A percentile compares a stretch with the other conserved stretches of the same genome.
phyloP scores from a whole-genome alignment of 2,113 vertebrate species.

The Psettodes erumei region DNA sequence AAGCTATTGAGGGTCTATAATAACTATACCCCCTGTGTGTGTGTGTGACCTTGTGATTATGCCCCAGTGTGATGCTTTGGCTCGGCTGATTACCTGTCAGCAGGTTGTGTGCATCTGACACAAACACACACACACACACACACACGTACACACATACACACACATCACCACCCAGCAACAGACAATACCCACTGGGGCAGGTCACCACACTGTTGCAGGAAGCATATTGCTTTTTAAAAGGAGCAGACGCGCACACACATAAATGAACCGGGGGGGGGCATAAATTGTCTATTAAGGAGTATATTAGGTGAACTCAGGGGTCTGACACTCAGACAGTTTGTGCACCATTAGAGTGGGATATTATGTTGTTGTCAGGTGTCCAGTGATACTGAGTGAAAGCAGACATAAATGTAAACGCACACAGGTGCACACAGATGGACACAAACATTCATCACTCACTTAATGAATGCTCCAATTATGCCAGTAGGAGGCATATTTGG shows the following conservation, averaged over 20 bases:
- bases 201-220: conserved; percentile 55
- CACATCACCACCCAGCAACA: conserved; percentile 48
- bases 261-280: conserved; percentile 51
- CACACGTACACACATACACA: conserved; percentile 30
- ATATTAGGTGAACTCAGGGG: conserved; percentile 65
- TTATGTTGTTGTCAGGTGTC: conserved; percentile 53
- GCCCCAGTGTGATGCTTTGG: conserved; percentile 71
- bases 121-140: conserved; percentile 22
- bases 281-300: conserved; percentile 70
- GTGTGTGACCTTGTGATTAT: conserved; percentile 74
- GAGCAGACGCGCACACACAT: conserved; percentile 28
- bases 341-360: conserved; percentile 60
- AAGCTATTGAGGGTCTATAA: conserved; percentile 68
- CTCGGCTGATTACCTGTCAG: conserved; percentile 83
- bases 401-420: not conserved
- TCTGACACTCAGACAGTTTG: conserved; percentile 63
- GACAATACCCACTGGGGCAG: conserved; percentile 68
- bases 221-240: conserved; percentile 68
- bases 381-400: conserved; percentile 33
- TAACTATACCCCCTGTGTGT: conserved; percentile 44
- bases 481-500: conserved; percentile 47
- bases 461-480: conserved; percentile 38
- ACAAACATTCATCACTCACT: conserved; percentile 58
- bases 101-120: conserved; percentile 72
- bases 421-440: conserved; percentile 14